Evolutionary conservation across 2,888 invertebrate species (phyloP).

Genomic region (Drosophila melanosoma): DNA sequence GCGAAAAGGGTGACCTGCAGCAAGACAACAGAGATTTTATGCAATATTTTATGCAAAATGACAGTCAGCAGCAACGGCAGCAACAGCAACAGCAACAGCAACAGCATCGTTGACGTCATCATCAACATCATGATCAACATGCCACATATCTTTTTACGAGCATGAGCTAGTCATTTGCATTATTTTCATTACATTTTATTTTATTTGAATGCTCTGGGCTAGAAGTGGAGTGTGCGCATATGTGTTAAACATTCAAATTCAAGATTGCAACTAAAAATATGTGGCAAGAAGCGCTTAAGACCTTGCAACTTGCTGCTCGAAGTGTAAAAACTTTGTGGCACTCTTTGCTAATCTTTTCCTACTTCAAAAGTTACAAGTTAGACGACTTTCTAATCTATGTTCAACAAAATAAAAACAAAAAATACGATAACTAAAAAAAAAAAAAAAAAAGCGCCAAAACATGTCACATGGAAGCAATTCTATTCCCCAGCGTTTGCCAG

Average conservation of each 20-base stretch:
- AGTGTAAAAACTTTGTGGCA: constrained; percentile 61
- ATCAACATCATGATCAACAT: constrained; percentile 27
- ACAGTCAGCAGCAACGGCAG: constrained; percentile 22
- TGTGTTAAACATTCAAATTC: constrained; percentile 43
- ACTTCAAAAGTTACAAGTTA: constrained; percentile 74
- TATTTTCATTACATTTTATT: constrained; percentile 70
- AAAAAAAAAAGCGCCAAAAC: constrained; percentile 71
- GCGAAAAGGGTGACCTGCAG: not conserved
- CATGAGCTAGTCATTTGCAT: constrained; percentile 68
- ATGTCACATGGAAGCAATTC: constrained; percentile 67
- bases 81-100: not conserved
- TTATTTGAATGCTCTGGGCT: constrained; percentile 35
- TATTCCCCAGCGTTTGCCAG: constrained; percentile 12
- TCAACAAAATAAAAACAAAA: constrained; percentile 48
- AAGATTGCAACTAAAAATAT: constrained; percentile 47
- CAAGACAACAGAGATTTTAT: constrained; percentile 54
- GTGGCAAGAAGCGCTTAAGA: constrained; percentile 31
- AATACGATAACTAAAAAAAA: constrained; percentile 32
- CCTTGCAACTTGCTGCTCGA: constrained; percentile 39
- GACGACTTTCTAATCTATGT: constrained; percentile 76
- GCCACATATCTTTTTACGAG: constrained; percentile 36
- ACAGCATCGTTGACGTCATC: constrained; percentile 10
- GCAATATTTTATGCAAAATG: constrained; percentile 66
- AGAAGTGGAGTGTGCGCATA: constrained; percentile 1
- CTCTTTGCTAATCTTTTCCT: constrained; percentile 57